Conservation (phyloP, 30 jellyfish, hydroid and myxozoan species). For the Turritopsis rubra region DNA sequence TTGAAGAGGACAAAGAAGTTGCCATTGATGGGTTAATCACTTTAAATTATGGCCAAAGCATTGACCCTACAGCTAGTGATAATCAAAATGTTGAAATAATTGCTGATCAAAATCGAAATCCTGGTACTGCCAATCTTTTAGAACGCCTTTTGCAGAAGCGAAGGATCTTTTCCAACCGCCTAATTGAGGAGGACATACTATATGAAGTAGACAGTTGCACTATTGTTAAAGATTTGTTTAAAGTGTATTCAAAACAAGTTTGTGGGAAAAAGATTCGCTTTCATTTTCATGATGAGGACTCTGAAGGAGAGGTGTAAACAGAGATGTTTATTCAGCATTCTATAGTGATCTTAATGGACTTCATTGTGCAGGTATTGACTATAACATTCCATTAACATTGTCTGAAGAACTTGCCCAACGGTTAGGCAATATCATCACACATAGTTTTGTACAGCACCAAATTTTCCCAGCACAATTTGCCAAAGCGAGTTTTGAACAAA, state of each 20-base stretch:
- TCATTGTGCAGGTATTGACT: conserved; percentile 11
- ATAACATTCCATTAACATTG: not conserved
- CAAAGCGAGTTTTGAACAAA: not conserved
- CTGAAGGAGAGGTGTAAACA: not conserved
- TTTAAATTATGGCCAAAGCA: not conserved
- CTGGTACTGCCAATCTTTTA: not conserved
- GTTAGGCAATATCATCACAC: conserved; percentile 3
- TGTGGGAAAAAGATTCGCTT: not conserved
- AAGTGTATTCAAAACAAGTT: not conserved
- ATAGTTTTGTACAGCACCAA: not conserved
- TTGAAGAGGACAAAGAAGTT: not conserved
- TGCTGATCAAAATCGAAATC: not conserved
- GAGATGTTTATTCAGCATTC: conserved; percentile 3
- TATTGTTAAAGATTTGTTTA: not conserved
- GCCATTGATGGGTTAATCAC: not conserved
- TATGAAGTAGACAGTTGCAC: conserved; percentile 3
- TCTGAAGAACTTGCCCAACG: not conserved
- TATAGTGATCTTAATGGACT: not conserved
- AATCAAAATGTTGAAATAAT: not conserved
- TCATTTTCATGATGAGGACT: not conserved
- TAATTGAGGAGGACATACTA: not conserved
- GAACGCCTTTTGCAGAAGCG: not conserved
- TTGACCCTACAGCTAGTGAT: not conserved
- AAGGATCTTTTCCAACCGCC: not conserved
- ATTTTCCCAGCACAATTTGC: not conserved